Evolutionary conservation across 2,888 invertebrate species (phyloP).

Genomic region (Lycocerus yunnanus): DNA sequence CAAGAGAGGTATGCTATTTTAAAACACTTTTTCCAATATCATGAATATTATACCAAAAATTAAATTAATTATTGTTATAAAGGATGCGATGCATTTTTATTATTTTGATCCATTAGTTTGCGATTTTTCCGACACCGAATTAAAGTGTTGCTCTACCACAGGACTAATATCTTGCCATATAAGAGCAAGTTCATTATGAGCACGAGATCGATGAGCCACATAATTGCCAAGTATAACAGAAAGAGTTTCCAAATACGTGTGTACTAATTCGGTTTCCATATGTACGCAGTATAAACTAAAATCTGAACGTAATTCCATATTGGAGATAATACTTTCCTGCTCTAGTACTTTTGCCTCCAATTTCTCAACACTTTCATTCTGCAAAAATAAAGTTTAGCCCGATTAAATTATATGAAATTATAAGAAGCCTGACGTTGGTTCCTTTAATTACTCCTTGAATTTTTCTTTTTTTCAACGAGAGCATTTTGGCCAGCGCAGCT

Average conservation of each 20-base stretch:
- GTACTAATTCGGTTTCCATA: slow-evolving; percentile 66
- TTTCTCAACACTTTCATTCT: slow-evolving; percentile 66
- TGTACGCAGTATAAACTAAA: slow-evolving; percentile 67
- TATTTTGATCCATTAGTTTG: neutral
- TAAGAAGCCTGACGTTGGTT: slow-evolving; percentile 58
- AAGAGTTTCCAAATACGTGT: slow-evolving; percentile 64
- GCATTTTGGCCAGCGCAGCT: slow-evolving; percentile 64
- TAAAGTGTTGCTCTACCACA: neutral
- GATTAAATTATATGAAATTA: neutral
- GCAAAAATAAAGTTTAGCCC: neutral
- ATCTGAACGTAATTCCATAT: slow-evolving; percentile 64
- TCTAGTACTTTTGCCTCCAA: slow-evolving; percentile 66
- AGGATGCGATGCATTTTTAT: no score
- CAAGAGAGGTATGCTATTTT: neutral
- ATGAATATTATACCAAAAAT: neutral
- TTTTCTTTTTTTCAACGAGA: slow-evolving; percentile 64
- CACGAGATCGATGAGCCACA: slow-evolving; percentile 59
- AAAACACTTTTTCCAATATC: no score
- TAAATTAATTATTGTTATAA: neutral
- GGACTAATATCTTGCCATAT: neutral
- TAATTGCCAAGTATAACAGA: slow-evolving; percentile 63
- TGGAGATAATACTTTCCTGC: slow-evolving; percentile 66
- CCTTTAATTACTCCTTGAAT: slow-evolving; percentile 67
- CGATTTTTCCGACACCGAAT: neutral
- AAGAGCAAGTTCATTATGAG: slow-evolving; percentile 56